A percentile compares a stretch with the other conserved stretches of the same genome.
Conservation (phyloP, 2,888 invertebrate species). For the Ischnura elegans region DNA sequence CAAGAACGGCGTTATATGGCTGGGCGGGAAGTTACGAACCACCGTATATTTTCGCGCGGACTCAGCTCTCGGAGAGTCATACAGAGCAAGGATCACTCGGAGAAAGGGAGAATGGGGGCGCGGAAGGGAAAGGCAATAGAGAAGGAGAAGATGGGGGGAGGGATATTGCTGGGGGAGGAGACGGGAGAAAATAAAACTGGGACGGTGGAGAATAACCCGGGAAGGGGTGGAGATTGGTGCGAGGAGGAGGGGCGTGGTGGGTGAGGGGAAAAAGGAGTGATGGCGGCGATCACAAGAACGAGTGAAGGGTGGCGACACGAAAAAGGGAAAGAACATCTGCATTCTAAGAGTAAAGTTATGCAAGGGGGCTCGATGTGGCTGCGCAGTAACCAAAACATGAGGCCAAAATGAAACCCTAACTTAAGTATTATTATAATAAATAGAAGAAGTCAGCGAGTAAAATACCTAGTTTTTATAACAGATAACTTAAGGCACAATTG, state of each 20-base stretch:
- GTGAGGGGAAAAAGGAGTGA: not conserved
- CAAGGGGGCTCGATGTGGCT: too few relatives aligned
- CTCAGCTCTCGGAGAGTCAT: not conserved
- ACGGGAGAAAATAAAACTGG: conserved; percentile 48
- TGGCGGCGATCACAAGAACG: not conserved
- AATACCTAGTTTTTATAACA: too few relatives aligned
- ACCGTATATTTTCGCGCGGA: not conserved
- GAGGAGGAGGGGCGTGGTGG: not conserved
- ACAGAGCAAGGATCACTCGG: conserved; percentile 14
- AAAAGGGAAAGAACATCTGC: not conserved
- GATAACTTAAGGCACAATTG: too few relatives aligned
- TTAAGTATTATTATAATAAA: too few relatives aligned
- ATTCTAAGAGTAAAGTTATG: too few relatives aligned
- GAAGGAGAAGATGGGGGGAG: not conserved
- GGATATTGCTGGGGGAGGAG: not conserved
- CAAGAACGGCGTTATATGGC: not conserved
- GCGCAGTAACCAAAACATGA: too few relatives aligned
- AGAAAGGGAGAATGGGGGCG: not conserved
- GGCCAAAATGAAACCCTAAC: too few relatives aligned
- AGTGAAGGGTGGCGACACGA: not conserved
- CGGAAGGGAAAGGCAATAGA: not conserved
- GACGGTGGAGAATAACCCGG: not conserved
- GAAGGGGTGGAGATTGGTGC: not conserved
- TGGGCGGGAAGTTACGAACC: not conserved
- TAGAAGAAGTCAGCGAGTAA: too few relatives aligned